Conservation (phyloP, 2,113 vertebrate species). For the Cynopterus brachyotis region DNA sequence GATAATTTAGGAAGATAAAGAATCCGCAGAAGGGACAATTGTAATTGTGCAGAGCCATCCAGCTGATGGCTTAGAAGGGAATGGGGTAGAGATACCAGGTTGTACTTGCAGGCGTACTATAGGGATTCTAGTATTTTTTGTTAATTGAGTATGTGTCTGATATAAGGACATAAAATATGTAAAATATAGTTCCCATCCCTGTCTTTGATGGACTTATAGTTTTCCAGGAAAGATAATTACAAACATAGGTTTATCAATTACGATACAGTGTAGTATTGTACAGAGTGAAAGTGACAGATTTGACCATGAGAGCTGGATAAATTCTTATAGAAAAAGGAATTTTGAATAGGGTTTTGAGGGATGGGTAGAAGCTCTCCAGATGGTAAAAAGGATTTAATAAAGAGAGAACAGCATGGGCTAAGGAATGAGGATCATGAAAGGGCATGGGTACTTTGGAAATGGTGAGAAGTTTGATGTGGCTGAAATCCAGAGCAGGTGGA, state of each 20-base stretch:
- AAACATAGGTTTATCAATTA: neutral
- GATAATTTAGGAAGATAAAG: neutral
- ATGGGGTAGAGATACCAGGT: neutral
- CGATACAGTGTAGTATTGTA: neutral
- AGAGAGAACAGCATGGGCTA: neutral
- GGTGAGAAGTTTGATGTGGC: neutral
- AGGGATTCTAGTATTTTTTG: neutral
- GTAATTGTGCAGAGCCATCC: neutral
- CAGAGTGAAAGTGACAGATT: neutral
- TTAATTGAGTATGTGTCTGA: neutral
- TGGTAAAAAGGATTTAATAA: neutral
- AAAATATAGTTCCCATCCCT: neutral
- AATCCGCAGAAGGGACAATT: neutral
- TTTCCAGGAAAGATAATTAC: neutral
- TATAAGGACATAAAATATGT: neutral
- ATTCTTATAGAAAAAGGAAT: neutral
- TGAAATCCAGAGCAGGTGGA: neutral
- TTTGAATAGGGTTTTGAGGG: neutral
- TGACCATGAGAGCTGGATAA: neutral
- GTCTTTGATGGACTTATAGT: neutral
- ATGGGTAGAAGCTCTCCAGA: slow-evolving; percentile 20
- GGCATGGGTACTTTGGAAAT: neutral
- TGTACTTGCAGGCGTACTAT: neutral
- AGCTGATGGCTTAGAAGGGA: neutral
- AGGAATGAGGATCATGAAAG: neutral